These are phyloP conservation scores for Erpornis zantholeuca DNA, from an alignment of 2,113 vertebrate genomes.

Conservation along the genomic window DNA sequence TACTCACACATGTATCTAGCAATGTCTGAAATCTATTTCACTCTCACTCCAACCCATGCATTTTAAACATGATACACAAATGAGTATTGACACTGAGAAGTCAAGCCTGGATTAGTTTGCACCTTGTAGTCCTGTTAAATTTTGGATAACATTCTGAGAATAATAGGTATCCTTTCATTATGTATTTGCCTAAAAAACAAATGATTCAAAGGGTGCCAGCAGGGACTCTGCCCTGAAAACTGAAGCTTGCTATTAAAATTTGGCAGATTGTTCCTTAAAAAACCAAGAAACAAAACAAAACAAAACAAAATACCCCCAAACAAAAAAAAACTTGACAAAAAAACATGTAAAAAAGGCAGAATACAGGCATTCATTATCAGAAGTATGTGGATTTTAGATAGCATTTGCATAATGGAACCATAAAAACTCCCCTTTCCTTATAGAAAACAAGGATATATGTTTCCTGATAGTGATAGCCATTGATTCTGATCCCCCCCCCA, in stretches of 20 bases:
- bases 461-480: neutral
- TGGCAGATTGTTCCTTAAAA: neutral
- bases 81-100: neutral
- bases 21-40: neutral
- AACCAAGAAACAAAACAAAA: neutral
- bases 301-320: no score
- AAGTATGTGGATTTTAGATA: neutral
- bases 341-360: neutral
- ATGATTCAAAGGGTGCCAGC: neutral
- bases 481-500: neutral
- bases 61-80: neutral
- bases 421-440: neutral
- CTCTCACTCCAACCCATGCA: neutral
- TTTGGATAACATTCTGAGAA: neutral
- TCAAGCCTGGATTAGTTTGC: neutral
- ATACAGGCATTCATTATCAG: neutral
- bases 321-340: no score
- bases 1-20: neutral
- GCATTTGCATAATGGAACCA: neutral
- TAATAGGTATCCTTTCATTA: neutral
- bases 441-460: neutral
- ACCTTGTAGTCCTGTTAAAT: neutral
- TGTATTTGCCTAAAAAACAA: neutral
- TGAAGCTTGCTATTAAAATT: neutral
- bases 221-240: neutral